Base-by-base conservation (phyloP, 2,113 vertebrate genomes). In the Pseudorasbora parva region DNA sequence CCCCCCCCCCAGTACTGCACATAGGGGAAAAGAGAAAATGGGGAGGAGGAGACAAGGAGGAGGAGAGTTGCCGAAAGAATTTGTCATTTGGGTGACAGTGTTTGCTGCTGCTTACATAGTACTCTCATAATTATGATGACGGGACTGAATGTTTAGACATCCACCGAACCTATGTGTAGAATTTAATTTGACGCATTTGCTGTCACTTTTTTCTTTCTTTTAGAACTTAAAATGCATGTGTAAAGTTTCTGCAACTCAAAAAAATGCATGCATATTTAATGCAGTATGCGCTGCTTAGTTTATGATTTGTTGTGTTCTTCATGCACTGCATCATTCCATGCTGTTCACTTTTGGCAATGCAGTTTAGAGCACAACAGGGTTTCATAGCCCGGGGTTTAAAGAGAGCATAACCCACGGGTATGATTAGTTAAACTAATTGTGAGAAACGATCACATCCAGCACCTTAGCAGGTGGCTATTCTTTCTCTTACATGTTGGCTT, bases 281-380 rank as follows among this genome's bases (percentile, higher is more conserved):
- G 27, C 56, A 17, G 51, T 57, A 57, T n/a, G 30, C 30, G 2
- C 30, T 76, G 74, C 51, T 76, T n/a, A 57, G 73, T 33, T n/a
- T 33, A n/a, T 76, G 74, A 76, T 37, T 76, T 27, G 49, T 75
- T 33, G 49, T 11, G 27, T 56, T 27, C 49, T 76, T 54, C 72
- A 51, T n/a, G 49, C 19, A 41, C 47, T 75, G 23, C 73, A 51
- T 54, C 45, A 47, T 54, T 75, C 15, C 73, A 75, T 27, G 14
- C 72, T 54, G 45, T 74, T 51, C 23, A 49, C 4, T 51, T 25
- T 30, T 54, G 72, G 7, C 72, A 74, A 25, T 51, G 23, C 23
- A 30, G 47, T 74, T 74, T 23, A 27, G 72, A 11, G 37, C 72
- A 54, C 15, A 74, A 51, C 47, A 75, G 49, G 72, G 23, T 75